Conservation (phyloP, 2,888 invertebrate genomes). For the Tanypteryx hageni region DNA sequence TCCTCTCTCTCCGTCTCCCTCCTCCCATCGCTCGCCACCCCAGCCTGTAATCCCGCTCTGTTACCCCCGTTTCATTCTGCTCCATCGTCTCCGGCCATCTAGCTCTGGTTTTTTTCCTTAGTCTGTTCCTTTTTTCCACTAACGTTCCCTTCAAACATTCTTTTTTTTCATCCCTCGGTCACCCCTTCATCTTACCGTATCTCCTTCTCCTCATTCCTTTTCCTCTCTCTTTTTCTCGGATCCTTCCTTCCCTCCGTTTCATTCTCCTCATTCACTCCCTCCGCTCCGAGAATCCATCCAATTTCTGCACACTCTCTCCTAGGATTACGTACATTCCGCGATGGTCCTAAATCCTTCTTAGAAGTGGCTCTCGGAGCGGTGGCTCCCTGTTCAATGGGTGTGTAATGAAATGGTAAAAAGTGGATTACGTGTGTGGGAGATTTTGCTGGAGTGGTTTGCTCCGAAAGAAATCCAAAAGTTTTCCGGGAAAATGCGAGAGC, state of each 20-base stretch:
- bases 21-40: not conserved
- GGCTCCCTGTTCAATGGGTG: conserved; percentile 40
- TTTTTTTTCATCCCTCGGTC: not conserved
- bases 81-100: conserved; percentile 52
- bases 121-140: not conserved
- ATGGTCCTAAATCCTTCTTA: conserved; percentile 56
- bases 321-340: conserved; percentile 54
- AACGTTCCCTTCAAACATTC: not conserved
- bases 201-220: not conserved
- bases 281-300: conserved; percentile 20
- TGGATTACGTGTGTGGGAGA: conserved; percentile 43
- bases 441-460: conserved; percentile 14
- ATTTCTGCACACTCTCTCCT: conserved; percentile 13
- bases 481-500: not conserved
- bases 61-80: conserved; percentile 56
- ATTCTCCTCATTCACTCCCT: not conserved
- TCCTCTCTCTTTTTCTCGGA: not conserved
- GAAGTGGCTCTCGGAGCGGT: not conserved
- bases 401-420: conserved; percentile 46
- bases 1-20: not conserved
- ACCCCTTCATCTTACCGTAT: not conserved
- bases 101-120: conserved; percentile 4
- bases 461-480: not conserved
- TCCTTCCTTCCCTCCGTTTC: not conserved
- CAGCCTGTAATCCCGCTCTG: conserved; percentile 44